Percentiles rank a stretch among this genome's conserved stretches.
phyloP scores from a whole-genome alignment of 37 sponge, comb jelly and placozoan species.

The Cliona cf. orientalis region DNA sequence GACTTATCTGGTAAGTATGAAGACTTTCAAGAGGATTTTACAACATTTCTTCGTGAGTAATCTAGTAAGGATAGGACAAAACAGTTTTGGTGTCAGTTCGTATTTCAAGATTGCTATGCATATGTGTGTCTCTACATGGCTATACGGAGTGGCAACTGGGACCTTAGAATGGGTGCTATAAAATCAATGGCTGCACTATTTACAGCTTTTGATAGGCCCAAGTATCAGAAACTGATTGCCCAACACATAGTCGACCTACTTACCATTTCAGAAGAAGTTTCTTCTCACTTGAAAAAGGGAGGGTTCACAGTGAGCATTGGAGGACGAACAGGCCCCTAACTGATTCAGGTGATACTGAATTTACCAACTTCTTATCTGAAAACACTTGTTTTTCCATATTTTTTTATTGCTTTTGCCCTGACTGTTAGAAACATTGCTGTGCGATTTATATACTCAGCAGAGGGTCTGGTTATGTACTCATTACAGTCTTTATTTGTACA shows the following conservation, averaged over 20 bases:
- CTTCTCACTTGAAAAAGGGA: not conserved
- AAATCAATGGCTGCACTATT: slow-evolving; percentile 36
- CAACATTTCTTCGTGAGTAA: not conserved
- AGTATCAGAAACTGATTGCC: slow-evolving; percentile 10
- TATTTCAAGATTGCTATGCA: slow-evolving; percentile 29
- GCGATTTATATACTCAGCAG: no score
- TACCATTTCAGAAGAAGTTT: slow-evolving; percentile 4
- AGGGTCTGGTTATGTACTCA: not conserved
- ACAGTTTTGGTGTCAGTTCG: slow-evolving; percentile 40
- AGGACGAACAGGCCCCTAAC: slow-evolving; percentile 20
- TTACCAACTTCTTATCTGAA: no score
- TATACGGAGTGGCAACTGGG: slow-evolving; percentile 41
- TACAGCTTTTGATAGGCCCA: slow-evolving; percentile 38
- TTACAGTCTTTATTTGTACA: slow-evolving; percentile 3
- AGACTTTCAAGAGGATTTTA: slow-evolving; percentile 1
- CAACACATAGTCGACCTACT: slow-evolving; percentile 8
- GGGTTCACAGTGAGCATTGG: slow-evolving; percentile 17
- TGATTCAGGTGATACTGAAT: no score
- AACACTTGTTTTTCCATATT: no score
- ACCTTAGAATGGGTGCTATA: slow-evolving; percentile 25
- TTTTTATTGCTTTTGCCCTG: no score
- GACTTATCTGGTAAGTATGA: not conserved
- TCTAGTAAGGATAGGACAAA: not conserved
- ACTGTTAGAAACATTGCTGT: no score
- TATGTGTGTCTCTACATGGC: slow-evolving; percentile 16